Evolutionary conservation across 2,888 invertebrate species (phyloP), one percentile per base, ranked within the genome.

Genomic region (Aphodius sticticus): DNA sequence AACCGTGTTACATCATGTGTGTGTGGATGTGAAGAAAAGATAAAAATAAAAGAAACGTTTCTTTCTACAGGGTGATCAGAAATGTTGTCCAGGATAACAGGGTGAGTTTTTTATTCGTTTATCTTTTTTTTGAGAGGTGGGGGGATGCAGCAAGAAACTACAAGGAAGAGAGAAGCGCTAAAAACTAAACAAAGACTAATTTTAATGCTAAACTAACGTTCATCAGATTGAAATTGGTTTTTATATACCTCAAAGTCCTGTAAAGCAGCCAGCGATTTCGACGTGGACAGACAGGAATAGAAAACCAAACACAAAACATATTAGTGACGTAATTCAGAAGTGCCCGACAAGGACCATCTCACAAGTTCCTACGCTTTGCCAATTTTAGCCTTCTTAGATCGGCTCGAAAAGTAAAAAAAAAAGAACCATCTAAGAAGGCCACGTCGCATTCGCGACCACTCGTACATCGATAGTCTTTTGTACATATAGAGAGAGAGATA

Each of bases 161-260:
- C 88, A 87, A 74, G 87, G 87, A 86, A 86, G 53, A 53, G 53
- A 53, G 84, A 89, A 89, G 89, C 89, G 87, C 88, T 89, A 89
- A 86, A 37, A 86, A 87, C 88, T 88, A 88, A 87, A 89, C 88
- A 89, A 86, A 88, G 87, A 89, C 88, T 89, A 89, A 84, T 82
- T 86, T 86, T 85, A 80, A 82, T 83, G 85, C 87, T 86, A 87
- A 86, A 86, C 88, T 88, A 88, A 89, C 89, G 88, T 87, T 87
- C 88, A 88, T 86, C 87, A 88, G 86, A 86, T 88, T 82, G 53
- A 53, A 53, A 53, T 83, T 82, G 85, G 82, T 86, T 87, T 86
- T 85, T 87, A 87, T 87, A 88, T 95, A 95, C 95, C 95, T 95
- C 95, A 93, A 95, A 95, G 93, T 95, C 95, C 95, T 91, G 93